Conservation (phyloP, 1,140 invertebrate genomes). For the Drosophila novamexicana region DNA sequence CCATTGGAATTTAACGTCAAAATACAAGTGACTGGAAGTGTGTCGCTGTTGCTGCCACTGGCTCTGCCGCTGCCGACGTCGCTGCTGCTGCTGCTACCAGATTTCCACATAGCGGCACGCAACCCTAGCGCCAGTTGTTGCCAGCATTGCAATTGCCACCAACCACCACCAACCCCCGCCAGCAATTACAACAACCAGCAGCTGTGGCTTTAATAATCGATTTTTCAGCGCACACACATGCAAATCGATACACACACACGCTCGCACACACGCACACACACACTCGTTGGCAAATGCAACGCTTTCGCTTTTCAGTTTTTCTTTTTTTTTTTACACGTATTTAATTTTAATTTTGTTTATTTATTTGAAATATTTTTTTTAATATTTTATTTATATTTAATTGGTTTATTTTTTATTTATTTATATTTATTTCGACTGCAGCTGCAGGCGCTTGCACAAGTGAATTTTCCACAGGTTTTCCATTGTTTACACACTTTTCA, state of each 20-base stretch:
- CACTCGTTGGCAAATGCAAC: constrained; percentile 31
- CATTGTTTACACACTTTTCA: constrained; percentile 39
- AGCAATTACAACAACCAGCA: constrained; percentile 63
- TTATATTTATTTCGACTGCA: constrained; percentile 9
- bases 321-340: background rate
- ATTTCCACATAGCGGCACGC: constrained; percentile 75
- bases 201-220: constrained; percentile 80
- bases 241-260: constrained; percentile 48
- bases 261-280: constrained; percentile 20
- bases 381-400: background rate
- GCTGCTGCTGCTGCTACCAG: constrained; percentile 30
- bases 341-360: constrained; percentile 1
- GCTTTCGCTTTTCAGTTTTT: constrained; percentile 40
- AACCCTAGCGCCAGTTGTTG: constrained; percentile 50
- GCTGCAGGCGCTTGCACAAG: constrained; percentile 16
- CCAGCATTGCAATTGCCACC: constrained; percentile 33
- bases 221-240: constrained; percentile 68
- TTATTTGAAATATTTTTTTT: background rate
- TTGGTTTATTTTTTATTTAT: constrained; percentile 10
- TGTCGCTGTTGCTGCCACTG: constrained; percentile 64
- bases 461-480: constrained; percentile 41
- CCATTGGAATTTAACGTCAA: constrained; percentile 75
- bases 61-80: background rate
- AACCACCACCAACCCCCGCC: constrained; percentile 35
- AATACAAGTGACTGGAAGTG: constrained; percentile 74